Evolutionary conservation across 37 sponge, comb jelly and placozoan genomes (phyloP).

Genomic region (Chondrilla cf. caribensis): DNA sequence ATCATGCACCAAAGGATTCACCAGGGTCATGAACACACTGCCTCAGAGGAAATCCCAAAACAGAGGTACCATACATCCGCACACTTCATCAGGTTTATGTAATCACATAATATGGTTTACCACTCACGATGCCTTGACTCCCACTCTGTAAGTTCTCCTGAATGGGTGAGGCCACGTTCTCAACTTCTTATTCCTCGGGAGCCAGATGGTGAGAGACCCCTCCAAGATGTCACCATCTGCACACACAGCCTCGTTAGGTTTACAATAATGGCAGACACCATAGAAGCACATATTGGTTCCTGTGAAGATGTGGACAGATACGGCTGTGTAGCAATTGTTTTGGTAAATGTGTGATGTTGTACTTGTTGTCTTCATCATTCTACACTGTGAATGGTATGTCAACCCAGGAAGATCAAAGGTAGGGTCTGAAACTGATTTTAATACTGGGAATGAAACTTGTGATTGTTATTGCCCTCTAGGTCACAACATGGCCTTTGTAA

Average conservation of each 20-base stretch:
- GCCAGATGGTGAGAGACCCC: constrained; percentile 85
- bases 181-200: constrained; percentile 59
- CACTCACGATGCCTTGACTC: constrained; percentile 43
- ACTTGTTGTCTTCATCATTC: not conserved
- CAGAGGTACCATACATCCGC: no score
- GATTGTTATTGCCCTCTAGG: no score
- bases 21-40: no score
- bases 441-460: no score
- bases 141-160: constrained; percentile 65
- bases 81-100: no score
- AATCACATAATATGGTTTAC: not conserved
- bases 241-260: constrained; percentile 69
- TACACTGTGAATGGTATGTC: not conserved
- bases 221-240: constrained; percentile 77
- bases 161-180: constrained; percentile 77
- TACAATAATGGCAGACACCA: constrained; percentile 85
- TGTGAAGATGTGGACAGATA: not conserved
- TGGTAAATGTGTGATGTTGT: not conserved
- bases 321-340: not conserved
- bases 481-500: no score
- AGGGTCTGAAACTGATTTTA: no score
- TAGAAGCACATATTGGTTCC: constrained; percentile 81
- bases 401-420: no score
- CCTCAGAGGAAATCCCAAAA: no score
- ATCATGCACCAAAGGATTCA: no score